A percentile compares a stretch with the other conserved stretches of the same genome.
These are phyloP conservation scores for Whitmania pigra DNA, from an alignment of 1,140 invertebrate species.

Conservation along the genomic window DNA sequence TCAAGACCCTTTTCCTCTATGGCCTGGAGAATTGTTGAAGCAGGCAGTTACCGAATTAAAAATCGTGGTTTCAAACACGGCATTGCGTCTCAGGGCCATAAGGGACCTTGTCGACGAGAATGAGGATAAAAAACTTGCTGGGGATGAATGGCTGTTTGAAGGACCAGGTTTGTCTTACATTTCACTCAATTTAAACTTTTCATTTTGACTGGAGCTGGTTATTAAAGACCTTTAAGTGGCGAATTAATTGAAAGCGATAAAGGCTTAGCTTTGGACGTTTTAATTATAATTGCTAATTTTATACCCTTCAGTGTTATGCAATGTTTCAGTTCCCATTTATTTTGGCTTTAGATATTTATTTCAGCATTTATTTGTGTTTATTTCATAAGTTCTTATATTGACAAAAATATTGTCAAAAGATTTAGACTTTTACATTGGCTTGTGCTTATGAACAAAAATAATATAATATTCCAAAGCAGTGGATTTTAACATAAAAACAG, in stretches of 20 bases:
- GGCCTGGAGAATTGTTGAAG: conserved; percentile 45
- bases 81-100: conserved; percentile 40
- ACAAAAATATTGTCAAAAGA: too few species aligned
- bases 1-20: conserved; percentile 49
- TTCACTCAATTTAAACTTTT: background rate
- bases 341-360: too few species aligned
- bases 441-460: too few species aligned
- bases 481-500: conserved; percentile 1
- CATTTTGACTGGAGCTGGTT: background rate
- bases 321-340: too few species aligned
- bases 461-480: too few species aligned
- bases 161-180: conserved; percentile 39
- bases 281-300: too few species aligned
- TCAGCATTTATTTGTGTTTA: too few species aligned
- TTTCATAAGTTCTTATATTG: too few species aligned
- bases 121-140: conserved; percentile 40
- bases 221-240: background rate
- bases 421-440: too few species aligned
- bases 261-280: too few species aligned
- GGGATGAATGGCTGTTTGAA: conserved; percentile 48
- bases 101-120: conserved; percentile 43
- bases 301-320: too few species aligned
- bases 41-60: conserved; percentile 41
- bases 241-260: too few species aligned
- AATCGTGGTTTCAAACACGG: conserved; percentile 43